Percentiles rank a stretch among this genome's conserved stretches.
phyloP scores from a whole-genome alignment of 2,888 invertebrate species.

The Coleophora deauratella region DNA sequence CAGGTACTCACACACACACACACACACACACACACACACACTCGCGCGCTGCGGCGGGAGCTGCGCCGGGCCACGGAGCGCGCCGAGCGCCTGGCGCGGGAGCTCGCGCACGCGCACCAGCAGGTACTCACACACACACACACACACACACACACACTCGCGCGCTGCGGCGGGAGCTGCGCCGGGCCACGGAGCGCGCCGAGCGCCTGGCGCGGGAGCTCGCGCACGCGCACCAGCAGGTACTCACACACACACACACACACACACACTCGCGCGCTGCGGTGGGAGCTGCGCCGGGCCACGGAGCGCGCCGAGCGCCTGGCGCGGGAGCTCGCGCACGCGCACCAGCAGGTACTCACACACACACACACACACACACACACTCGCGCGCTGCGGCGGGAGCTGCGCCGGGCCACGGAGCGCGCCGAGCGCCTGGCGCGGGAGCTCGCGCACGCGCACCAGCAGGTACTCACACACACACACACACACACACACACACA shows the following conservation, averaged over 20 bases:
- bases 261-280: constrained; percentile 53
- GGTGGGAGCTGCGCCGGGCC: constrained; percentile 55
- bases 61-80: too few relatives aligned
- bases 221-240: constrained; percentile 28
- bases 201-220: constrained; percentile 28
- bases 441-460: constrained; percentile 26
- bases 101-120: not conserved
- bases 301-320: constrained; percentile 24
- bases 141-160: constrained; percentile 46
- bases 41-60: too few relatives aligned
- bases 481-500: too few relatives aligned
- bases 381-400: constrained; percentile 68
- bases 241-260: constrained; percentile 18
- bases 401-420: constrained; percentile 27
- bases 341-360: constrained; percentile 26
- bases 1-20: too few relatives aligned
- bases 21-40: too few relatives aligned
- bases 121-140: too few relatives aligned
- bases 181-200: constrained; percentile 24
- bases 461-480: too few relatives aligned
- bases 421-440: constrained; percentile 23
- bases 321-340: constrained; percentile 26
- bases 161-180: constrained; percentile 67
- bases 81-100: constrained; percentile 11
- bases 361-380: constrained; percentile 36